phyloP scores from a whole-genome alignment of 2,113 vertebrate genomes.

The Lichenostomus cassidix region DNA sequence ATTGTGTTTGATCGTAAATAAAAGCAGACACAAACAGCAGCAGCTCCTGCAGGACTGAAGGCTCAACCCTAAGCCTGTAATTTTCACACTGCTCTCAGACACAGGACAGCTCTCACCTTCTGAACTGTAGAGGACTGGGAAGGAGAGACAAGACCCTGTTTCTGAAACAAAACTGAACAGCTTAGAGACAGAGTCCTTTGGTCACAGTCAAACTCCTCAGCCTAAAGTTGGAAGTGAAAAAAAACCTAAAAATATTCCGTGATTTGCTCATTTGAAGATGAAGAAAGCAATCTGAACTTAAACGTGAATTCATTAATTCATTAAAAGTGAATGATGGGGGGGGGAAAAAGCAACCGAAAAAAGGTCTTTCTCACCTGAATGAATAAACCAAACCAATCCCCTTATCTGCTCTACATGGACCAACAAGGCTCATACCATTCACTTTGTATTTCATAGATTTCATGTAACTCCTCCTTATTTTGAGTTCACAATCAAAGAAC shows the following conservation, averaged over 20 bases:
- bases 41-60: background rate
- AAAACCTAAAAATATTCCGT: background rate
- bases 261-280: background rate
- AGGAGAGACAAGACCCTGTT: background rate
- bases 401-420: background rate
- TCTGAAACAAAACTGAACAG: background rate
- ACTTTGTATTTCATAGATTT: background rate
- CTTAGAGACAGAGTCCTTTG: background rate
- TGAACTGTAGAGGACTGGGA: background rate
- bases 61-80: background rate
- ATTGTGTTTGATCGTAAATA: background rate
- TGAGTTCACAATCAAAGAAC: background rate
- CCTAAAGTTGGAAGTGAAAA: background rate
- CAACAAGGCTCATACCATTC: background rate
- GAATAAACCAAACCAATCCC: background rate
- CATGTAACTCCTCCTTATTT: background rate
- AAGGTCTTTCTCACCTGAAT: background rate
- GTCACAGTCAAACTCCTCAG: background rate
- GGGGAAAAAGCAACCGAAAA: fast-evolving
- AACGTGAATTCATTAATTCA: no score
- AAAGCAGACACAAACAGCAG: background rate
- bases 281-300: background rate
- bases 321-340: background rate
- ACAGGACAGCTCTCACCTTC: background rate
- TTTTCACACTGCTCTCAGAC: background rate